Base-by-base conservation (phyloP, 2,797 vertebrate genomes). In the Oreonectes daqikongensis region DNA sequence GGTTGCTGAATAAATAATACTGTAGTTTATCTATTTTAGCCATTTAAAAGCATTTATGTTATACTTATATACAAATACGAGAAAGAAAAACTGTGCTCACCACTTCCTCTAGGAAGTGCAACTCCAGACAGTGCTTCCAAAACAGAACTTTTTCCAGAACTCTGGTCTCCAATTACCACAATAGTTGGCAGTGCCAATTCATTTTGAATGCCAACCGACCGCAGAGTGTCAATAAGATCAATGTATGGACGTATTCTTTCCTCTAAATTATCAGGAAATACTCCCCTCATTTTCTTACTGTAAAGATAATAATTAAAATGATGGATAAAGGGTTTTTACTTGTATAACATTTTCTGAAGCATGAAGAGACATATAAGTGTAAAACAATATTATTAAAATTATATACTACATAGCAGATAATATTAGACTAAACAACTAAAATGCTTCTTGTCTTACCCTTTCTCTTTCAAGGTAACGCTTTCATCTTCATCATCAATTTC, bases 141-240 rank as follows among this genome's bases (percentile, higher is more conserved):
- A 30, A 94, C 90, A 0, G 94, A 94, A 55, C 92, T 94, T 87
- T 94, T 94, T 65, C 94, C 93, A 0, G 92, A 94, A 81, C 92
- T 94, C 87, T 94, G 93, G 81, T 94, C 93, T 64, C 92, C 92
- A 0, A 94, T 93, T 69, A 94, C 93, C 0, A 89, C 88, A 0
- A 94, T 92, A 0, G 90, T 83, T 0, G 92, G 93, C 80, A 94
- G 74, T 0, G 84, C 77, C 79, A 94, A 61, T 4, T 94, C 92
- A 63, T 90, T 89, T 11, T 93, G 90, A 74, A 94, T 76, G 0
- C 92, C 92, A 0, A 93, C 85, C 3, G 82, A 64, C 61, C 92
- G 83, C 66, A 94, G 85, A 1, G 88, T 89, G 81, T 94, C 90
- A 0, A 94, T 72, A 18, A 94, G 88, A 64, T 93, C 91, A 3